Evolutionary conservation across 2,797 vertebrate species (phyloP).

Genomic region (Lepilemur ruficaudatus): DNA sequence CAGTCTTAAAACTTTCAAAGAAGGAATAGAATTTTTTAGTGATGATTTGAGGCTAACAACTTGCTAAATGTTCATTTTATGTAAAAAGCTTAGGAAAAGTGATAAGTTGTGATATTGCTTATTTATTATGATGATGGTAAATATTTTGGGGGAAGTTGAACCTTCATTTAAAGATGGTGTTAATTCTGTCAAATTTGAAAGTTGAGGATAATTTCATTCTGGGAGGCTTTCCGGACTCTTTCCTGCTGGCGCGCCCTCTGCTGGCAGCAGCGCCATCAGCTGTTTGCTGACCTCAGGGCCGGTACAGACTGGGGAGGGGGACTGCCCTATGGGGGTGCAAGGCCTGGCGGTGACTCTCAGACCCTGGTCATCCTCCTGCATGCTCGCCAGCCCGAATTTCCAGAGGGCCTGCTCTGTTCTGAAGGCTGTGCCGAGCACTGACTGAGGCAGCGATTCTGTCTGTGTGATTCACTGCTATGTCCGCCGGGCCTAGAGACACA

Average conservation of each 20-base stretch:
- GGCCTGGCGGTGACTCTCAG: fast-evolving
- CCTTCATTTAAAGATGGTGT: background rate
- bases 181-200: background rate
- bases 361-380: no score
- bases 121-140: background rate
- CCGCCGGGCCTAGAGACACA: background rate
- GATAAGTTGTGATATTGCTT: background rate
- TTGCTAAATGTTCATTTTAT: background rate
- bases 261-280: background rate
- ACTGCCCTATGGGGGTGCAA: background rate
- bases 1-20: background rate
- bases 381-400: background rate
- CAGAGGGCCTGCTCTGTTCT: background rate
- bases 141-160: background rate
- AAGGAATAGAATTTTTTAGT: background rate
- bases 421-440: background rate
- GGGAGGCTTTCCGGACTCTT: background rate
- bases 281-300: background rate
- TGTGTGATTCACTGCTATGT: fast-evolving
- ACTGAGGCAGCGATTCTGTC: background rate
- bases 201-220: no score
- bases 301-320: background rate
- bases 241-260: background rate
- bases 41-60: background rate
- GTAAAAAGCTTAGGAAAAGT: background rate